Percentiles rank a stretch among this genome's conserved stretches.
Conservation (phyloP, 2,797 vertebrate genomes). For the Enteromius trimaculatus region DNA sequence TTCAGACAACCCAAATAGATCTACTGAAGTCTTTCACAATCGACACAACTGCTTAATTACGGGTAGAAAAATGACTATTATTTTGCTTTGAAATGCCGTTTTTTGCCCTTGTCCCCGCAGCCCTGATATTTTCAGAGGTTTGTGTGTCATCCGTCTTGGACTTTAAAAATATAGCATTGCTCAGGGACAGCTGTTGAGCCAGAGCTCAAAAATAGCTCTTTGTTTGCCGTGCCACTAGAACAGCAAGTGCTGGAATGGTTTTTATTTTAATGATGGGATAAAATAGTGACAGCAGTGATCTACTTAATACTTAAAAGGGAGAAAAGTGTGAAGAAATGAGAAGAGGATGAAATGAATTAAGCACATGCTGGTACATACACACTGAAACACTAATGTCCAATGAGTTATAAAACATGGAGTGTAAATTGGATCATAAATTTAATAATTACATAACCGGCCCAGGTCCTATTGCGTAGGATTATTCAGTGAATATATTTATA, state of each 20-base stretch:
- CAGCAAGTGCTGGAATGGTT: background rate
- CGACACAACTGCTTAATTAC: background rate
- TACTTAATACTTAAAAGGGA: background rate
- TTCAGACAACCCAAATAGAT: background rate
- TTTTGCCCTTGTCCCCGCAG: slow-evolving; percentile 12
- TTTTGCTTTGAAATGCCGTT: background rate
- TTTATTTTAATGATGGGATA: background rate
- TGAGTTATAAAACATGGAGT: background rate
- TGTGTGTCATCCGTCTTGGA: slow-evolving; percentile 15
- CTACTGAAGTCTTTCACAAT: background rate
- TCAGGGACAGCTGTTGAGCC: slow-evolving; percentile 64
- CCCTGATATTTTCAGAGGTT: slow-evolving; percentile 22
- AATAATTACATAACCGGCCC: background rate
- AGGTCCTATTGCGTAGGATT: background rate
- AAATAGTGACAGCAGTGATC: background rate
- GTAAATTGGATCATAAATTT: slow-evolving; percentile 8
- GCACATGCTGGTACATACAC: background rate
- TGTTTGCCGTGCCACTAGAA: slow-evolving; percentile 59
- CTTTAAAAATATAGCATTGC: slow-evolving; percentile 53
- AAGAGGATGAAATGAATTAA: background rate
- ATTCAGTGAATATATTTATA: background rate
- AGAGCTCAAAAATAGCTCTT: slow-evolving; percentile 66
- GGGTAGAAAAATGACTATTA: background rate
- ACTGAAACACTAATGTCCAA: background rate
- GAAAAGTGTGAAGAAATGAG: slow-evolving; percentile 8